Evolutionary conservation across 2,888 invertebrate genomes (phyloP).

Genomic region (Mesorhabditis sp.): DNA sequence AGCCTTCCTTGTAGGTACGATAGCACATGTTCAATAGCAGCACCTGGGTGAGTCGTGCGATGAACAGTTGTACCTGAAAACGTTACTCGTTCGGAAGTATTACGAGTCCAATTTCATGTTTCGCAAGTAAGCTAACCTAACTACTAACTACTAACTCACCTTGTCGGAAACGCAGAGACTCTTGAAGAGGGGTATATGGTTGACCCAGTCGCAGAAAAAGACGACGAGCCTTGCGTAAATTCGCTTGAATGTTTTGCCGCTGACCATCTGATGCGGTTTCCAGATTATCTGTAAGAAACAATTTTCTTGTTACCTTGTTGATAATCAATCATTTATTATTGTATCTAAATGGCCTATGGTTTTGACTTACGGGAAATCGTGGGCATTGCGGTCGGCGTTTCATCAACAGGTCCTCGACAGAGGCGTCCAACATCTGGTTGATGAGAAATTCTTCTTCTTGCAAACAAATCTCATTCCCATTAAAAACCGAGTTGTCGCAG

Average conservation of each 20-base stretch:
- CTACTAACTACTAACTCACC: conserved; percentile 8
- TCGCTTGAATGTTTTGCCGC: conserved; percentile 20
- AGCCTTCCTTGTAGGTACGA: conserved; percentile 23
- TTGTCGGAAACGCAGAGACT: conserved; percentile 19
- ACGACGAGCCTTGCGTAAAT: conserved; percentile 28
- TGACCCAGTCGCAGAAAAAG: conserved; percentile 27
- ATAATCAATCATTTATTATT: not conserved
- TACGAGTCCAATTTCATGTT: not conserved
- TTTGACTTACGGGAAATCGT: conserved; percentile 20
- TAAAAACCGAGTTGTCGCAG: conserved; percentile 21
- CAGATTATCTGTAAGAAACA: conserved; percentile 26
- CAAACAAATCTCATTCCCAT: conserved; percentile 18
- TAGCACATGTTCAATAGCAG: conserved; percentile 27
- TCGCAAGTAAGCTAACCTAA: not conserved
- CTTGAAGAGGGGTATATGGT: conserved; percentile 26
- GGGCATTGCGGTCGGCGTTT: conserved; percentile 30
- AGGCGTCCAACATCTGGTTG: conserved; percentile 23
- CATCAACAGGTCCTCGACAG: conserved; percentile 21
- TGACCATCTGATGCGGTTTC: conserved; percentile 27
- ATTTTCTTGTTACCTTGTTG: not conserved
- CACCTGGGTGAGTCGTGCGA: conserved; percentile 28
- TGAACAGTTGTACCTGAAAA: conserved; percentile 22
- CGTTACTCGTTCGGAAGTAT: not conserved
- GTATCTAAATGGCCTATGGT: no score
- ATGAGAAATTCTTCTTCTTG: conserved; percentile 24